Evolutionary conservation across 1,140 invertebrate species (phyloP).

Genomic region (Ostrea denselamellosa): DNA sequence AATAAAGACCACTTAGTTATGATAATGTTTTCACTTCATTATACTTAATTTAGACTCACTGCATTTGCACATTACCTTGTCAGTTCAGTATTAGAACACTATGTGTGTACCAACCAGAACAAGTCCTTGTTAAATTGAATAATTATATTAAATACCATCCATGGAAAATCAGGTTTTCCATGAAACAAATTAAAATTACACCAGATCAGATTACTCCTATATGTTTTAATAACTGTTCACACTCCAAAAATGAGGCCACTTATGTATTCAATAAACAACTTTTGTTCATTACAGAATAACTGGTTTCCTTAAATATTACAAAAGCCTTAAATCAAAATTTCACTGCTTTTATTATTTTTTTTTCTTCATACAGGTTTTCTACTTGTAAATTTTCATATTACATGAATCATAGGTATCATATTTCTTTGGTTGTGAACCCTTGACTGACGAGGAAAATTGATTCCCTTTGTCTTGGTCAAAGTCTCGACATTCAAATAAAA

Average conservation of each 20-base stretch:
- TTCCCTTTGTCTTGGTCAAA: slow-evolving; percentile 2
- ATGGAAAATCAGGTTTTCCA: no score
- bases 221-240: no score
- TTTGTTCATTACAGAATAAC: neutral
- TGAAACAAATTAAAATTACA: no score
- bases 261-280: neutral
- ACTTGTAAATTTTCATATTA: neutral
- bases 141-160: no score
- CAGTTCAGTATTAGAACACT: no score
- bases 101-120: no score
- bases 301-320: neutral
- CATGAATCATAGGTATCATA: neutral
- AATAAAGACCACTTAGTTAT: no score
- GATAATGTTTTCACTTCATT: no score
- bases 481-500: neutral
- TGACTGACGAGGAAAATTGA: slow-evolving; percentile 12
- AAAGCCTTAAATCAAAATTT: neutral
- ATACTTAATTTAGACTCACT: no score
- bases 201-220: no score
- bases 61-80: no score
- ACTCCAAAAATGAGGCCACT: neutral
- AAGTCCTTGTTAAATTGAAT: no score
- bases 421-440: neutral
- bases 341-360: neutral
- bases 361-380: neutral